phyloP scores from a whole-genome alignment of 2,113 vertebrate genomes.

The Sorex araneus region DNA sequence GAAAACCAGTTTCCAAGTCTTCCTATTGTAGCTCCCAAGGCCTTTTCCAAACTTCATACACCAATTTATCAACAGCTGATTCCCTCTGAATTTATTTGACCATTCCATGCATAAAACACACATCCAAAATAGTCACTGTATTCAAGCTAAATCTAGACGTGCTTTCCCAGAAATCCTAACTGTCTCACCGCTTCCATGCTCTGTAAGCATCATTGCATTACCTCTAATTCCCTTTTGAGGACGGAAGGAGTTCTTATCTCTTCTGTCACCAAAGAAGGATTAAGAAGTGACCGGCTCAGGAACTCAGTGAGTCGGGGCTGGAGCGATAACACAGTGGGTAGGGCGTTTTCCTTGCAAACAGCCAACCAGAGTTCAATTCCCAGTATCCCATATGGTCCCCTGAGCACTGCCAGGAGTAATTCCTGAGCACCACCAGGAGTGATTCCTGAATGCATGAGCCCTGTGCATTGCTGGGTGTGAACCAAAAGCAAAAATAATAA shows the following conservation, averaged over 20 bases:
- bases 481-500: background rate
- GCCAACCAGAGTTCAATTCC: no score
- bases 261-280: background rate
- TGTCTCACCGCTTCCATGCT: background rate
- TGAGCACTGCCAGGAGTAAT: no score
- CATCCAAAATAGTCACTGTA: background rate
- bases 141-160: background rate
- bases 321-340: no score
- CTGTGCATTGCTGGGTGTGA: no score
- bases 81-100: background rate
- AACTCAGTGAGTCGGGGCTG: background rate
- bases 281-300: no score
- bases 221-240: background rate
- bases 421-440: no score
- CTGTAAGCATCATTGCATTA: background rate
- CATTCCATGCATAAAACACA: background rate
- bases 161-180: background rate
- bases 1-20: background rate
- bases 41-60: slow-evolving; percentile 6
- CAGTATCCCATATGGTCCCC: no score
- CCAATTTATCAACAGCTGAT: slow-evolving; percentile 24
- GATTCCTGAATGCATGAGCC: no score
- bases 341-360: no score
- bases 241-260: background rate
- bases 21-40: background rate